Base-by-base conservation (phyloP, 2,888 invertebrate species). In the Orthonevra nobilis region DNA sequence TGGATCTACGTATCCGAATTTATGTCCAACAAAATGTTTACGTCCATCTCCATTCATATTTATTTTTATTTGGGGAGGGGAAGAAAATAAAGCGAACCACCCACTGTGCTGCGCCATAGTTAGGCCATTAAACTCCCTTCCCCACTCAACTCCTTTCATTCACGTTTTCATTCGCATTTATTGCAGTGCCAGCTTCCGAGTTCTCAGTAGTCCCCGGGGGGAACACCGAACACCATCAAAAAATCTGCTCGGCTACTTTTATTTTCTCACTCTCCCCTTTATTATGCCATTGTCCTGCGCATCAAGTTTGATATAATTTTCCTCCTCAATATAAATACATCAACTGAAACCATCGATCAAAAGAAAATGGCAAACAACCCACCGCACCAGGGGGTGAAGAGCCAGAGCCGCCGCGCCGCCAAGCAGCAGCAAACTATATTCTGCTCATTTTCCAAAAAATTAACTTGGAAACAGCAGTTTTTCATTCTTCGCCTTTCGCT, bases 1-100 rank as follows among this genome's bases (percentile, higher is more conserved):
- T 46, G 61, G 48, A 61, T 66, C 60, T 44, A 54, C 72, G 64
- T 54, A 72, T 72, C 42, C 40, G 40, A 79, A 79, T 72, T 79
- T 73, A 79, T 79, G 66, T 73, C 79, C 79, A 73, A 68, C 79
- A 79, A 79, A 79, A 79, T 79, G 79, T 79, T 79, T 56, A 68
- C 61, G 60, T 72, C 50, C 66, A 56, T 79, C 66, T 79, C 70
- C 72, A 72, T 79, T 66, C 54, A 73, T 73, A 79, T 66, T 73
- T 61, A 72, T 72, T 72, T 70, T 56, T 66, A 42, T 63, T 23
- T 36, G 30, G 28, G 50, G 14, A 40, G 20, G 38, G 19, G 2
- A 48, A 23, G 28, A 32, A 7, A 42, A 50, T 15, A 23, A 50
- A 48, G 23, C 2, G 6, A 64, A 26, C 14, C 58, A 60, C 68